Percentiles rank a stretch among this genome's conserved stretches.
phyloP scores from a whole-genome alignment of 2,113 vertebrate species.

The Gallinago paraguaiae region DNA sequence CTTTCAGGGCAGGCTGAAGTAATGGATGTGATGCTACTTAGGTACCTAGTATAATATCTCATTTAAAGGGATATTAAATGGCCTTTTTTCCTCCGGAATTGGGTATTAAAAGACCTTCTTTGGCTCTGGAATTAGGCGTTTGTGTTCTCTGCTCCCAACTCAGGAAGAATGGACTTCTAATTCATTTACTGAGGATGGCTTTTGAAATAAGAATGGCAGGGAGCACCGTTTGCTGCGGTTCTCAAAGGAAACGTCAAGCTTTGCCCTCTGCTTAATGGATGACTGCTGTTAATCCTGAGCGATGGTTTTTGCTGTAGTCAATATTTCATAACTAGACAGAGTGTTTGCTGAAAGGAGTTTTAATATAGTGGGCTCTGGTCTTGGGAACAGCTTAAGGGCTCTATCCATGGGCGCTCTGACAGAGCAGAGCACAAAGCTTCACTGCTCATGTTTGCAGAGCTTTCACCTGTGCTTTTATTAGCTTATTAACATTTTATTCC shows the following conservation, averaged over 20 bases:
- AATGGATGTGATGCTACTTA: not conserved
- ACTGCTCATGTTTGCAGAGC: not conserved
- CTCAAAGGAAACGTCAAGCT: not conserved
- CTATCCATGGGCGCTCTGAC: not conserved
- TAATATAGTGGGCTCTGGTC: not conserved
- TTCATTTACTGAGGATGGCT: not conserved
- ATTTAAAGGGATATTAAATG: not conserved
- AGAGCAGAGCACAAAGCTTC: not conserved
- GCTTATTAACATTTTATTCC: not conserved
- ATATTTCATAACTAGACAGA: not conserved
- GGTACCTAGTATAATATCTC: not conserved
- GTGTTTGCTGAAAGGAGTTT: not conserved
- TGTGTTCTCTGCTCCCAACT: not conserved
- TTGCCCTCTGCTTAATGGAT: not conserved
- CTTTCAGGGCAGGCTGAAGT: not conserved
- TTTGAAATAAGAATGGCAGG: not conserved
- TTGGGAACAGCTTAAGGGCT: not conserved
- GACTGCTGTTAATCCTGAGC: not conserved
- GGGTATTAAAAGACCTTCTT: not conserved
- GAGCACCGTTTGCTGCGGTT: fast-evolving
- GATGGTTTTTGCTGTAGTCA: not conserved
- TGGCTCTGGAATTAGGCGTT: not conserved
- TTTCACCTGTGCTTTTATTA: not conserved
- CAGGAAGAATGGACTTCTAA: not conserved
- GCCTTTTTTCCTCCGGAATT: not conserved